These are phyloP conservation scores for Oxyteleia sp. DNA, from an alignment of 2,888 invertebrate genomes.

Conservation along the genomic window DNA sequence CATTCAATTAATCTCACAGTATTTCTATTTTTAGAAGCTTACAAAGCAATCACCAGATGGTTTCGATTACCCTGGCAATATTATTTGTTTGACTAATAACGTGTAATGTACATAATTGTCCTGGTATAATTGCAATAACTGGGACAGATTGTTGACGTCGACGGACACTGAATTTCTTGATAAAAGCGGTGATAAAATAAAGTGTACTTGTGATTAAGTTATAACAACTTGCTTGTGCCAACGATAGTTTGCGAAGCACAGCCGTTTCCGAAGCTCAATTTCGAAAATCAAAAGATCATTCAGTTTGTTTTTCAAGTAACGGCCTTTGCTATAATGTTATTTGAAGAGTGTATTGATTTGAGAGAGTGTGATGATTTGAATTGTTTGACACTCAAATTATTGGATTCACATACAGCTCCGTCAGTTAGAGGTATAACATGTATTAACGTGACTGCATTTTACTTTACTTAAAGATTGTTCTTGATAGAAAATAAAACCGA, in stretches of 20 bases:
- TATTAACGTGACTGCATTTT: slow-evolving; percentile 11
- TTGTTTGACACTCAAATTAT: too few relatives aligned
- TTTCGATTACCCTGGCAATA: too few relatives aligned
- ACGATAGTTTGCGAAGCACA: slow-evolving; percentile 33
- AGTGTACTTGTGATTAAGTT: slow-evolving; percentile 12
- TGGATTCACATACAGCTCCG: neutral
- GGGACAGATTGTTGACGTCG: slow-evolving; percentile 40
- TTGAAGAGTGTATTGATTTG: too few relatives aligned
- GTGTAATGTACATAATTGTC: too few relatives aligned
- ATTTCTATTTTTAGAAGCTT: too few relatives aligned
- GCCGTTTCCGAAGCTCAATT: slow-evolving; percentile 24
- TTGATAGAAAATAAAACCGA: slow-evolving; percentile 8
- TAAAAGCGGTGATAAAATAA: slow-evolving; percentile 23
- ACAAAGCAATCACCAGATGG: too few relatives aligned
- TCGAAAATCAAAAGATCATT: slow-evolving; percentile 26
- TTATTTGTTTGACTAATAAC: too few relatives aligned
- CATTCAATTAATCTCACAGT: too few relatives aligned
- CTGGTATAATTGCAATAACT: slow-evolving; percentile 15
- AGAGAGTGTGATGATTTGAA: too few relatives aligned
- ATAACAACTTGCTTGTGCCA: slow-evolving; percentile 37
- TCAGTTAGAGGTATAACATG: slow-evolving; percentile 4
- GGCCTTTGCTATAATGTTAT: too few relatives aligned
- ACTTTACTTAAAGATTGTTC: slow-evolving; percentile 21
- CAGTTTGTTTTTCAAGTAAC: too few relatives aligned
- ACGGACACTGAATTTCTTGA: slow-evolving; percentile 31